These are phyloP conservation scores for Morone chrysops DNA, from an alignment of 2,113 vertebrate genomes.

Conservation along the genomic window DNA sequence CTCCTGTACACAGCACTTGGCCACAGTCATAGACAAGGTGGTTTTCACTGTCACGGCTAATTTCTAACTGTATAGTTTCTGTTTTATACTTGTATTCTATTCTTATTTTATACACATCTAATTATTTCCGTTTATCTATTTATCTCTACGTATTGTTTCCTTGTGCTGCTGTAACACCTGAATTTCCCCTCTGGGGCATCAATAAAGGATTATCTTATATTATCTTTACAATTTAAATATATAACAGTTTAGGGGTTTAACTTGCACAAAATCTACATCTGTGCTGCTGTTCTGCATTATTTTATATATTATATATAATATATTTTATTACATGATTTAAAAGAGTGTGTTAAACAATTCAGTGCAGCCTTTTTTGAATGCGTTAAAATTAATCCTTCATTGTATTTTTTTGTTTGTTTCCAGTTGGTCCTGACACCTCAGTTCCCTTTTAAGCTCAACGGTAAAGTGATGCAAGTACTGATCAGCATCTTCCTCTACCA, in stretches of 20 bases:
- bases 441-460: slow-evolving; percentile 93
- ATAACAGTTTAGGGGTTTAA: not conserved
- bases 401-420: slow-evolving; percentile 1
- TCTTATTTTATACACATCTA: too few relatives aligned
- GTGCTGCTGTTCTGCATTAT: not conserved
- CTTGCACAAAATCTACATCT: not conserved
- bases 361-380: not conserved
- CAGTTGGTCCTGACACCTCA: slow-evolving; percentile 90
- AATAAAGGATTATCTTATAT: too few relatives aligned
- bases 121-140: too few relatives aligned
- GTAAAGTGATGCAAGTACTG: slow-evolving; percentile 92
- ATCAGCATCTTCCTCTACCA: slow-evolving; percentile 96
- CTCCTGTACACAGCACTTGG: slow-evolving; percentile 93
- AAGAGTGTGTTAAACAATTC: not conserved
- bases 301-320: too few relatives aligned
- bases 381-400: not conserved
- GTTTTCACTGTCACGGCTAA: not conserved
- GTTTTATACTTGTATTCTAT: too few relatives aligned
- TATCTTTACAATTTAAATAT: too few relatives aligned
- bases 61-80: too few relatives aligned
- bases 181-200: too few relatives aligned
- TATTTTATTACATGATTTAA: not conserved
- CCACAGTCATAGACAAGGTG: slow-evolving; percentile 95
- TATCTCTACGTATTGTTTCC: too few relatives aligned
- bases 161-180: too few relatives aligned